Conservation (phyloP, 1,140 invertebrate species). For the Amphibalanus amphitrite region DNA sequence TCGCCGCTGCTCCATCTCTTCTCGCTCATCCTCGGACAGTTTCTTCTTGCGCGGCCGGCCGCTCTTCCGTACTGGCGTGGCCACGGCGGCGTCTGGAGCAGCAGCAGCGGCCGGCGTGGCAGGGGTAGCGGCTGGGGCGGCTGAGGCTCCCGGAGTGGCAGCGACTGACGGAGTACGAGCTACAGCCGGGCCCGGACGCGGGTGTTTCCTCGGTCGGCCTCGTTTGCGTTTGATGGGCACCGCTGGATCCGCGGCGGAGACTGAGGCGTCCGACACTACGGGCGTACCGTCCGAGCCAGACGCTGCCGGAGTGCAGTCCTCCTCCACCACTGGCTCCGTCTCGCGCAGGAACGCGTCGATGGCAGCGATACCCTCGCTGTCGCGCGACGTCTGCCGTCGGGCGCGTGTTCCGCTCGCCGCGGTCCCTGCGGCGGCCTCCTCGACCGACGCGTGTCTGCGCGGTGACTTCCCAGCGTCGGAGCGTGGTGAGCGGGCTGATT, state of each 20-base stretch:
- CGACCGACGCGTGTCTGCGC: too few relatives aligned
- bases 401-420: too few relatives aligned
- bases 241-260: background rate
- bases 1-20: background rate
- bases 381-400: too few relatives aligned
- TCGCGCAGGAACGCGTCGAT: too few relatives aligned
- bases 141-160: background rate
- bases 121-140: background rate
- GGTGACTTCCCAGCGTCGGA: too few relatives aligned
- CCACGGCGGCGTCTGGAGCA: background rate
- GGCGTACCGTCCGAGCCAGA: background rate
- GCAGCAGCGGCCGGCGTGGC: background rate
- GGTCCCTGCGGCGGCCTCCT: too few relatives aligned
- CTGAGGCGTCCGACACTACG: too few relatives aligned
- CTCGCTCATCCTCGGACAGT: background rate
- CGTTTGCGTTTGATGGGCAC: background rate
- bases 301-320: background rate
- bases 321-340: background rate
- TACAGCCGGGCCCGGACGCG: background rate
- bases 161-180: background rate
- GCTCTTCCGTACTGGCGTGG: background rate
- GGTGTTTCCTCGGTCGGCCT: background rate
- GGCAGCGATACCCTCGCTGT: too few relatives aligned
- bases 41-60: background rate
- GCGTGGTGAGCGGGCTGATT: too few relatives aligned